Conservation (phyloP, 2,888 invertebrate genomes). For the Lingula anatina region DNA sequence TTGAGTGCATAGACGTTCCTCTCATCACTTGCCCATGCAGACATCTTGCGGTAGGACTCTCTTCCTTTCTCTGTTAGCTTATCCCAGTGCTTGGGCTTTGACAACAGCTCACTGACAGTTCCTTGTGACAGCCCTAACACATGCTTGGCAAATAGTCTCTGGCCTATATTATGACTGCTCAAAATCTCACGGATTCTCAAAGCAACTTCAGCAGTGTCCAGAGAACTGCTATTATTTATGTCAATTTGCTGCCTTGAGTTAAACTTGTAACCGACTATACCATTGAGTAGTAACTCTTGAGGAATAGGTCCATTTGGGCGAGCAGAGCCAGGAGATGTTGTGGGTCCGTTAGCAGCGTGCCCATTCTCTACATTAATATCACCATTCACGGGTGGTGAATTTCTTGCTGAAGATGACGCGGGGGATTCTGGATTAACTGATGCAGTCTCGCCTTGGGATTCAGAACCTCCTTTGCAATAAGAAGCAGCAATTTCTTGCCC, state of each 20-base stretch:
- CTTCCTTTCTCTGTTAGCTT: conserved; percentile 98
- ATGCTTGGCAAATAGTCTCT: conserved; percentile 96
- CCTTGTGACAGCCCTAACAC: conserved; percentile 92
- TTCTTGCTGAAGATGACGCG: too few species aligned
- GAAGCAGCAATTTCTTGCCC: conserved; percentile 78
- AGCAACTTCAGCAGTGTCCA: conserved; percentile 90
- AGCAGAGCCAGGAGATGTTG: too few species aligned
- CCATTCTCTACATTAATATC: too few species aligned
- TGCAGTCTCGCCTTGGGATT: too few species aligned
- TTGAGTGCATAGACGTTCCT: conserved; percentile 94
- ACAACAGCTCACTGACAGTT: conserved; percentile 94
- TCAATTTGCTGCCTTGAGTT: too few species aligned
- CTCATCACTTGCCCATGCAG: conserved; percentile 98
- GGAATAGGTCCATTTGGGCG: too few species aligned
- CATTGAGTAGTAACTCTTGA: too few species aligned
- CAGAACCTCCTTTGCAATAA: too few species aligned
- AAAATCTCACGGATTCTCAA: conserved; percentile 87
- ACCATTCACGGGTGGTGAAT: too few species aligned
- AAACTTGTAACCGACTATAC: too few species aligned
- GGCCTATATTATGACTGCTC: conserved; percentile 97
- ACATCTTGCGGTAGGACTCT: conserved; percentile 99
- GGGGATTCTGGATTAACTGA: too few species aligned
- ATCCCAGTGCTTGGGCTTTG: conserved; percentile 99
- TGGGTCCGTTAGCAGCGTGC: too few species aligned
- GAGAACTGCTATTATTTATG: conserved; percentile 69